Conservation (phyloP, 2,888 invertebrate genomes). For the Maniola hyperantus region DNA sequence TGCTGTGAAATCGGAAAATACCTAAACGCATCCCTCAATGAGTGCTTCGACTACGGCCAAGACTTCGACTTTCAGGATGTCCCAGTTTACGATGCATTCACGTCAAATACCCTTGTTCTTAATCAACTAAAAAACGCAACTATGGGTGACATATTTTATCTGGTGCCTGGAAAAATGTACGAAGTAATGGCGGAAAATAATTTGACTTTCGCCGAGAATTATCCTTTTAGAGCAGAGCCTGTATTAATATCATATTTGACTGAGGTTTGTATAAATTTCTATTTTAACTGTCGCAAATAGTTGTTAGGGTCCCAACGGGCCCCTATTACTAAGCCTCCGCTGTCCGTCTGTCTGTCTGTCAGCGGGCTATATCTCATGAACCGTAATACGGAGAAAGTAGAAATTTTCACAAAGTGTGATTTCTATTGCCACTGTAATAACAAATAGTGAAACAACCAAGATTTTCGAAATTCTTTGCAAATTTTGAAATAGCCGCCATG, state of each 20-base stretch:
- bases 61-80: neutral
- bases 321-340: too few species aligned
- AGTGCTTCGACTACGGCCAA: neutral
- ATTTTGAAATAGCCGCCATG: too few species aligned
- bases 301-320: too few species aligned
- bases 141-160: constrained; percentile 3
- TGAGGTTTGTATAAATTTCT: constrained; percentile 1
- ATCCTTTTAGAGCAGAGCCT: neutral
- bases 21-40: neutral
- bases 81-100: neutral
- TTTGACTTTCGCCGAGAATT: neutral
- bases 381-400: too few species aligned
- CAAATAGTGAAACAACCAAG: too few species aligned
- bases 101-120: neutral
- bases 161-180: neutral
- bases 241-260: neutral
- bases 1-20: neutral
- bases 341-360: too few species aligned
- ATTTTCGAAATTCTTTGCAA: too few species aligned
- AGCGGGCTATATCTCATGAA: too few species aligned
- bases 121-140: neutral
- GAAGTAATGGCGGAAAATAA: neutral
- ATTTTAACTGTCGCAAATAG: too few species aligned
- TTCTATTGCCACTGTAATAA: too few species aligned
- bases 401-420: too few species aligned